Base-by-base conservation (phyloP, 2,797 vertebrate species). In the Sylvilagus floridanus region DNA sequence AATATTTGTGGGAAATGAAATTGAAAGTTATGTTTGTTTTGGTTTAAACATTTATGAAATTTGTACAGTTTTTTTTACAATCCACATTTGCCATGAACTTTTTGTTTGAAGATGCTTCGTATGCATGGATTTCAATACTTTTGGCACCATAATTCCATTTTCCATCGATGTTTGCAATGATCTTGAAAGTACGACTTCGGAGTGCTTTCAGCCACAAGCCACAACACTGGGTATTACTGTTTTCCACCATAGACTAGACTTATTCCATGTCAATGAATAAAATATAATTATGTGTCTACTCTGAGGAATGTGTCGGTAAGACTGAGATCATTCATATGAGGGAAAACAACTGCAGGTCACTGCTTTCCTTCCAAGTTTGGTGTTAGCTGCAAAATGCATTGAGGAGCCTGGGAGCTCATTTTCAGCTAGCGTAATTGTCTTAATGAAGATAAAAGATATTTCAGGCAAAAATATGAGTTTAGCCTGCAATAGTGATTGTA, bases 361-460 rank as follows among this genome's bases (percentile, higher is more conserved):
- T 78, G 17, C 2, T 73, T 88, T 88, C 63, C 63, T 92, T 94
- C 16, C 62, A 79, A 47, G 24, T 47, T 76, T 85, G 50, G 30
- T 85, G n/a, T 71, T 75, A 57, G 21, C 65, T 47, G 68, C 47
- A 71, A 71, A 35, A 84, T 28, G 52, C 75, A 87, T 24, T 73
- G 35, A 84, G 85, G 78, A 90, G 63, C 5, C 60, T 68, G 83
- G 54, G 52, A 91, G 30, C 28, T 79, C 6, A 65, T 50, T 88
- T 86, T 88, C 66, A 81, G 65, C 22, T 50, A 76, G 11, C 60
- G 1, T 65, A 81, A 93, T 1, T 50, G 81, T 73, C 9, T 35
- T 95, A 76, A 96, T 86, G 62, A 95, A 93, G 73, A 96, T 66
- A 90, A 94, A 91, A 57, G 22, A 12, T 62, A 88, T 85, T 91